These are phyloP conservation scores for Tyto alba DNA, from an alignment of 2,113 vertebrate species.

Conservation along the genomic window DNA sequence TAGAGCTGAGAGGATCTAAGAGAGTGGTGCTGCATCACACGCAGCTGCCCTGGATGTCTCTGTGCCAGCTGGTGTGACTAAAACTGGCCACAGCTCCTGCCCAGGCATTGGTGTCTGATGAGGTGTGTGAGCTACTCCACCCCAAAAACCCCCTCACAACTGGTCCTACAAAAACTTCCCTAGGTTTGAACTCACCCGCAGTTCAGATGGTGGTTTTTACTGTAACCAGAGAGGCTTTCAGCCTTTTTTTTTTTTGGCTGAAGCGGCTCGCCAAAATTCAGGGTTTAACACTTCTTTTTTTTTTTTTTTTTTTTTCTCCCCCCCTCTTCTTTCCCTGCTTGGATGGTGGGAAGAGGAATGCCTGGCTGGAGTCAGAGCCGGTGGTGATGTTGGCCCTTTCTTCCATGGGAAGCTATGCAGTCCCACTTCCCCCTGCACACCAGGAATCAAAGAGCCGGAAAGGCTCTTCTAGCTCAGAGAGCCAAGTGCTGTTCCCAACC, in stretches of 20 bases:
- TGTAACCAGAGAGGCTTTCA: constrained; percentile 15
- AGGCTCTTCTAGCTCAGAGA: background rate
- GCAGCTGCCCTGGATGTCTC: background rate
- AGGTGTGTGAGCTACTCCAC: background rate
- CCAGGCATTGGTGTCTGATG: background rate
- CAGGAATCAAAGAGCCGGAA: constrained; percentile 21
- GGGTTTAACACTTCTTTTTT: background rate
- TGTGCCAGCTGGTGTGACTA: background rate
- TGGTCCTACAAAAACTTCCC: background rate
- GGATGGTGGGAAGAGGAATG: background rate
- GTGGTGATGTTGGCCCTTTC: background rate
- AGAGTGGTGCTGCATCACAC: background rate
- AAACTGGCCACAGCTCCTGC: background rate
- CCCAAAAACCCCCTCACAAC: background rate
- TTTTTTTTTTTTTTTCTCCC: background rate
- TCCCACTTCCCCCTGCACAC: background rate
- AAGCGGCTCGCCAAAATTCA: background rate
- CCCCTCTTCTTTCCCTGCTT: background rate
- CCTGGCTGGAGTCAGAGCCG: background rate
- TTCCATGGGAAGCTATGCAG: background rate
- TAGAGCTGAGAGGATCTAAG: background rate
- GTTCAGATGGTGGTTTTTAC: background rate
- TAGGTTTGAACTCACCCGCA: background rate
- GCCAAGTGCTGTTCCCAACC: background rate
- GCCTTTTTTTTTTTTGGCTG: background rate